These are phyloP conservation scores for Etheostoma perlongum DNA, from an alignment of 2,797 vertebrate genomes.

Conservation along the genomic window DNA sequence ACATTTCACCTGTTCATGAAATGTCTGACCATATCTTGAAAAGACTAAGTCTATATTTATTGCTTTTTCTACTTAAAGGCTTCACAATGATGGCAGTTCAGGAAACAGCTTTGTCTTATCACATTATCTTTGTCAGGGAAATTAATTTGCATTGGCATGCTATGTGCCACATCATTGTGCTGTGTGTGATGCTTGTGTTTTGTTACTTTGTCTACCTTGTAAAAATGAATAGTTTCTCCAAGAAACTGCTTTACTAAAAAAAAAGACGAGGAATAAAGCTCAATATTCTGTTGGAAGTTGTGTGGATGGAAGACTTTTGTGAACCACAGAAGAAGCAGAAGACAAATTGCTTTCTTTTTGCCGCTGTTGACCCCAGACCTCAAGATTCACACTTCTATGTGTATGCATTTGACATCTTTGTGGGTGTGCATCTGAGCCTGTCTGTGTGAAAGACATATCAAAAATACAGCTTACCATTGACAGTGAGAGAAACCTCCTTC, in stretches of 20 bases:
- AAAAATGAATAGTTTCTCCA: constrained; percentile 38
- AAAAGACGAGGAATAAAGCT: constrained; percentile 9
- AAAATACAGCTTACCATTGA: constrained; percentile 90
- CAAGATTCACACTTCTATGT: constrained; percentile 37
- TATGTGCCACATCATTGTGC: constrained; percentile 13
- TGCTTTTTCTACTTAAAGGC: constrained; percentile 29
- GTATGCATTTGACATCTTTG: constrained; percentile 42
- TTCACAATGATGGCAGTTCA: constrained; percentile 29
- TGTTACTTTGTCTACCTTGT: constrained; percentile 16
- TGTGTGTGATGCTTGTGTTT: constrained; percentile 28
- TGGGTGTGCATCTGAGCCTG: constrained; percentile 18
- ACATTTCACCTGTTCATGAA: constrained; percentile 73
- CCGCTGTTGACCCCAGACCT: constrained; percentile 51
- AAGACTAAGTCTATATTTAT: constrained; percentile 40
- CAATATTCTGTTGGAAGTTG: constrained; percentile 26
- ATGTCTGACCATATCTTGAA: constrained; percentile 48
- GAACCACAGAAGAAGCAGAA: constrained; percentile 39
- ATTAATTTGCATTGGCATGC: constrained; percentile 9
- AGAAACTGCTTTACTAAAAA: constrained; percentile 2
- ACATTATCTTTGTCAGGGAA: constrained; percentile 35
- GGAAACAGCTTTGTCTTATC: constrained; percentile 40
- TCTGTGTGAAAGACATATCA: constrained; percentile 44
- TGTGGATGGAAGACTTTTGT: constrained; percentile 18
- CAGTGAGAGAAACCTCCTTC: constrained; percentile 95
- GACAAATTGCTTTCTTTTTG: constrained; percentile 64